These are phyloP conservation scores for Drosophila histrio DNA, from an alignment of 2,888 invertebrate genomes.

Conservation along the genomic window DNA sequence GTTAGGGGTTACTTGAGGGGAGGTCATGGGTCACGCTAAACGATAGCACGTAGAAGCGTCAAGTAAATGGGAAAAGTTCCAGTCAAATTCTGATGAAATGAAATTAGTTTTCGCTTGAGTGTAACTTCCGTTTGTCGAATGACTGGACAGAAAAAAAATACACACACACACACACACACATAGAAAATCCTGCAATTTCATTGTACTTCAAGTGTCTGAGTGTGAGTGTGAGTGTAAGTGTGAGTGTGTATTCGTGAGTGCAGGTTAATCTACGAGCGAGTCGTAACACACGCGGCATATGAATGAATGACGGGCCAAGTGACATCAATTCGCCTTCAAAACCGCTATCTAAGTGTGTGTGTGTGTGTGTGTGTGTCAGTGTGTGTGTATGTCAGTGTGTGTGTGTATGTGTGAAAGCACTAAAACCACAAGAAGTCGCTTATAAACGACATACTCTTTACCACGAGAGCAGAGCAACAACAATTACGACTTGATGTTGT, in stretches of 20 bases:
- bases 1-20: neutral
- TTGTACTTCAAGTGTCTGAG: slow-evolving; percentile 12
- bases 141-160: slow-evolving; percentile 57
- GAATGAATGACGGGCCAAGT: slow-evolving; percentile 62
- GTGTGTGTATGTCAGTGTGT: slow-evolving; percentile 13
- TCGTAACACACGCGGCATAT: slow-evolving; percentile 42
- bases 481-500: slow-evolving; percentile 53
- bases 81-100: slow-evolving; percentile 73
- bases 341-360: slow-evolving; percentile 30
- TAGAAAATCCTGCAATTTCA: slow-evolving; percentile 36
- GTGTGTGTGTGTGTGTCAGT: slow-evolving; percentile 9
- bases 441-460: slow-evolving; percentile 48
- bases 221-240: slow-evolving; percentile 13
- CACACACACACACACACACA: slow-evolving; percentile 4
- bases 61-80: slow-evolving; percentile 70
- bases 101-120: slow-evolving; percentile 72
- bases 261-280: slow-evolving; percentile 50
- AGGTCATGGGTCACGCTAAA: slow-evolving; percentile 43
- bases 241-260: slow-evolving; percentile 17
- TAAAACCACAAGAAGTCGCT: slow-evolving; percentile 54
- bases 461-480: slow-evolving; percentile 32
- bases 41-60: slow-evolving; percentile 63
- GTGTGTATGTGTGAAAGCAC: slow-evolving; percentile 26
- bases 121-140: slow-evolving; percentile 65
- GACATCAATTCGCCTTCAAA: slow-evolving; percentile 68